phyloP scores from a whole-genome alignment of 2,888 invertebrate genomes.

The Branchipolynoe longqiensis region DNA sequence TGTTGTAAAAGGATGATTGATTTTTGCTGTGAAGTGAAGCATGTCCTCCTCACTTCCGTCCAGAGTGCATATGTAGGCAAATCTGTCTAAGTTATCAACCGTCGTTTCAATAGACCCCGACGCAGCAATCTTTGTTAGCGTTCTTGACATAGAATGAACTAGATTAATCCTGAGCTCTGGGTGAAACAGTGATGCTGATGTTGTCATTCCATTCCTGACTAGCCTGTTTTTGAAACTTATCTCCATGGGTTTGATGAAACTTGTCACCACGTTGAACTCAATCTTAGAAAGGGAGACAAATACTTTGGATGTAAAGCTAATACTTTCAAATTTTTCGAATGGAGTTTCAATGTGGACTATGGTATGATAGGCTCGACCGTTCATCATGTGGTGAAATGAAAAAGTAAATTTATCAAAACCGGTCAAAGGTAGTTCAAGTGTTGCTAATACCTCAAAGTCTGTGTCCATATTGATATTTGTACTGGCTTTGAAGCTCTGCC shows the following conservation, averaged over 20 bases:
- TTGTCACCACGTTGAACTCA: not conserved
- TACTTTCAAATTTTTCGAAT: not conserved
- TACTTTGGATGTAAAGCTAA: not conserved
- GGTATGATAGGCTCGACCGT: not conserved
- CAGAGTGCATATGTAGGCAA: not conserved
- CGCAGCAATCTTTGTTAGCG: not conserved
- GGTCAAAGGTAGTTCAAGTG: not conserved
- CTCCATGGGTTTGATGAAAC: constrained; percentile 1
- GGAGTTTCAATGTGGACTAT: constrained; percentile 3
- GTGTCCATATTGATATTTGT: not conserved
- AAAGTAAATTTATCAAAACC: constrained; percentile 5
- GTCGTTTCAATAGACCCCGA: constrained; percentile 29
- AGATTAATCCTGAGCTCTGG: constrained; percentile 15
- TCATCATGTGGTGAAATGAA: not conserved
- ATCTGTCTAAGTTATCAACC: not conserved
- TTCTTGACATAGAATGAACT: constrained; percentile 6
- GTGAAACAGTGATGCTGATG: not conserved
- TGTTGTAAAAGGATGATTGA: not conserved
- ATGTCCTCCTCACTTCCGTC: constrained; percentile 17
- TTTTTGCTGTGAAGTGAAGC: constrained; percentile 10
- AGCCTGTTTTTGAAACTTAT: constrained; percentile 2
- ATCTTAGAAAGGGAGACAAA: not conserved
- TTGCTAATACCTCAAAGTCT: not conserved
- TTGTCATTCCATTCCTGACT: constrained; percentile 1
- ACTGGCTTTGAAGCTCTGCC: not conserved